phyloP scores from a whole-genome alignment of 2,888 invertebrate genomes.

The Pterobdella sp. region DNA sequence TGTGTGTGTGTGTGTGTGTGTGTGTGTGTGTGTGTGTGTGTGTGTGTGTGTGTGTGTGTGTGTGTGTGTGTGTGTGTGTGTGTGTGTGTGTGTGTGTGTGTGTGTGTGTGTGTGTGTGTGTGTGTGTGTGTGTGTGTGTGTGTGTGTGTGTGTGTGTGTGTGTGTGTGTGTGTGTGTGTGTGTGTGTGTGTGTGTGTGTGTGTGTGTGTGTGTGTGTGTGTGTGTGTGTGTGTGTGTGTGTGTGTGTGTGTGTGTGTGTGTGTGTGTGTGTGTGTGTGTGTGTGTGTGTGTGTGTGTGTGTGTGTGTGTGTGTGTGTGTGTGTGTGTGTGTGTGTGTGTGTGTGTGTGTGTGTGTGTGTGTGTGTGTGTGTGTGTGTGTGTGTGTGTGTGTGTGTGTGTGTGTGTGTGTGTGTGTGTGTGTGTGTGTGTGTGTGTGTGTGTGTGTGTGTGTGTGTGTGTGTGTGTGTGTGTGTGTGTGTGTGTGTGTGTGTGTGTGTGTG shows the following conservation, averaged over 20 bases:
- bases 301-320: slow-evolving; percentile 23
- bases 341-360: slow-evolving; percentile 16
- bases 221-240: slow-evolving; percentile 3
- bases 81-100: slow-evolving; percentile 15
- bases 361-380: slow-evolving; percentile 10
- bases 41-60: slow-evolving; percentile 13
- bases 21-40: slow-evolving; percentile 10
- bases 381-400: slow-evolving; percentile 16
- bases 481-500: slow-evolving; percentile 6
- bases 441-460: slow-evolving; percentile 12
- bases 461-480: slow-evolving; percentile 2
- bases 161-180: slow-evolving; percentile 19
- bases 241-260: not conserved
- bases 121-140: slow-evolving; percentile 12
- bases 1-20: not conserved
- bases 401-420: slow-evolving; percentile 1
- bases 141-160: slow-evolving; percentile 6
- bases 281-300: slow-evolving; percentile 23
- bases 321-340: slow-evolving; percentile 12
- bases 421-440: slow-evolving; percentile 2
- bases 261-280: slow-evolving; percentile 15
- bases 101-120: slow-evolving; percentile 21
- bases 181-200: slow-evolving; percentile 14
- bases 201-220: slow-evolving; percentile 12
- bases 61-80: slow-evolving; percentile 19